Percentiles rank a stretch among this genome's conserved stretches.
These are phyloP conservation scores for Gasterosteus aculeatus DNA, from an alignment of 2,113 vertebrate species.

Conservation along the genomic window DNA sequence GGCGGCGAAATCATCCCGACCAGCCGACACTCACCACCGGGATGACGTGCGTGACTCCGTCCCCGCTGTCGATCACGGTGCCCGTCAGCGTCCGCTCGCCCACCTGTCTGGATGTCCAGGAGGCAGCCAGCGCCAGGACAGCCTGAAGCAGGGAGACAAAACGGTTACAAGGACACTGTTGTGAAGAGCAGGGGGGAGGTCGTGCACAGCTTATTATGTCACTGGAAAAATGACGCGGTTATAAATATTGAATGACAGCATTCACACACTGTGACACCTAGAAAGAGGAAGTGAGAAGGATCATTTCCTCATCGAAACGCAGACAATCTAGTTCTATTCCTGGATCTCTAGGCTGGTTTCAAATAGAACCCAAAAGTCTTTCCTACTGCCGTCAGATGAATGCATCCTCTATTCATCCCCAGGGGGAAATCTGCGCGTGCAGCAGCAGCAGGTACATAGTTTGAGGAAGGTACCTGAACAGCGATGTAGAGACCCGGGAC, in stretches of 20 bases:
- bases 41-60: slow-evolving; percentile 98
- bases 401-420: too few relatives aligned
- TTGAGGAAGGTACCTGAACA: slow-evolving; percentile 87
- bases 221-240: background rate
- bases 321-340: background rate
- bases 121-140: slow-evolving; percentile 93
- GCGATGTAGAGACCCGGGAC: slow-evolving; percentile 99
- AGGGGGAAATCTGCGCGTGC: too few relatives aligned
- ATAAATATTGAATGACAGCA: background rate
- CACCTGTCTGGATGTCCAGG: slow-evolving; percentile 98
- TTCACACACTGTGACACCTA: background rate
- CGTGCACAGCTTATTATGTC: background rate
- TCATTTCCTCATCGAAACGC: background rate
- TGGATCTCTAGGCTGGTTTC: background rate
- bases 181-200: background rate
- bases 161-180: background rate
- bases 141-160: slow-evolving; percentile 48
- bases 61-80: slow-evolving; percentile 97
- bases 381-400: background rate
- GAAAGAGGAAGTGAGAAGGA: slow-evolving; percentile 32
- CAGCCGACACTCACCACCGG: slow-evolving; percentile 86
- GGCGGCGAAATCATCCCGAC: rapidly evolving
- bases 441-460: background rate
- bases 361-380: background rate
- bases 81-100: slow-evolving; percentile 95